Percentiles rank a stretch among this genome's conserved stretches.
Evolutionary conservation across 92 coral and sea anemone genomes (phyloP).

Genomic region (Heliopora coerulea): DNA sequence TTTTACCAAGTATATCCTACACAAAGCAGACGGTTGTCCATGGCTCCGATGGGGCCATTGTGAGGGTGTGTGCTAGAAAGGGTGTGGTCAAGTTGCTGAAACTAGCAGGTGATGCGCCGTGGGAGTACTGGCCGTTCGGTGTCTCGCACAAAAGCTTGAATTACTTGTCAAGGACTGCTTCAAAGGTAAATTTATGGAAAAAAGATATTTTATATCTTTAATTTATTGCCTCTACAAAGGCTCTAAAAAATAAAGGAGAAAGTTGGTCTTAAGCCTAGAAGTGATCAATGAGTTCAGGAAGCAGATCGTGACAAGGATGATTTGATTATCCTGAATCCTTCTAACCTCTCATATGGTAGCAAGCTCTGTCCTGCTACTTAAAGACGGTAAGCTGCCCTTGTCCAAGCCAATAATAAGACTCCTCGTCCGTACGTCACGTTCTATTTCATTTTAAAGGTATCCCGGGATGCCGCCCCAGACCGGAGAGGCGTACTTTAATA

Average conservation of each 20-base stretch:
- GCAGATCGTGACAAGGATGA: too few relatives aligned
- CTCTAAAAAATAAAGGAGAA: conserved; percentile 37
- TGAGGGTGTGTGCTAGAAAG: conserved; percentile 27
- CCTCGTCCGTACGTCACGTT: too few relatives aligned
- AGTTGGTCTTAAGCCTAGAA: too few relatives aligned
- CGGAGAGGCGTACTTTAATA: too few relatives aligned
- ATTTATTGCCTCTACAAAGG: conserved; percentile 44
- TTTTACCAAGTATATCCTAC: conserved; percentile 1
- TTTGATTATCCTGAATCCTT: too few relatives aligned
- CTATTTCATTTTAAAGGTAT: too few relatives aligned
- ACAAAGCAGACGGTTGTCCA: conserved; percentile 9
- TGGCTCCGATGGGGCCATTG: conserved; percentile 27
- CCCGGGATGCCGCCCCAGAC: too few relatives aligned
- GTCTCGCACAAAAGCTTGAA: conserved; percentile 50
- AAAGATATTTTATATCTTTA: conserved; percentile 18
- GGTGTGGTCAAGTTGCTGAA: background rate
- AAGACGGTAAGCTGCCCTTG: too few relatives aligned
- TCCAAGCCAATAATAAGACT: too few relatives aligned
- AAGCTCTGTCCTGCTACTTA: too few relatives aligned
- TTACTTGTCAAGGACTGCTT: conserved; percentile 27
- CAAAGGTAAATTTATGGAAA: conserved; percentile 50
- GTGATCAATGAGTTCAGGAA: too few relatives aligned
- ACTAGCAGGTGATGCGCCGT: conserved; percentile 6
- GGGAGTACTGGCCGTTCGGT: conserved; percentile 51
- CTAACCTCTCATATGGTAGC: too few relatives aligned